Percentiles rank a stretch among this genome's conserved stretches.
Conservation (phyloP, 2,113 vertebrate genomes). For the Xenotilapia caudafasciata region DNA sequence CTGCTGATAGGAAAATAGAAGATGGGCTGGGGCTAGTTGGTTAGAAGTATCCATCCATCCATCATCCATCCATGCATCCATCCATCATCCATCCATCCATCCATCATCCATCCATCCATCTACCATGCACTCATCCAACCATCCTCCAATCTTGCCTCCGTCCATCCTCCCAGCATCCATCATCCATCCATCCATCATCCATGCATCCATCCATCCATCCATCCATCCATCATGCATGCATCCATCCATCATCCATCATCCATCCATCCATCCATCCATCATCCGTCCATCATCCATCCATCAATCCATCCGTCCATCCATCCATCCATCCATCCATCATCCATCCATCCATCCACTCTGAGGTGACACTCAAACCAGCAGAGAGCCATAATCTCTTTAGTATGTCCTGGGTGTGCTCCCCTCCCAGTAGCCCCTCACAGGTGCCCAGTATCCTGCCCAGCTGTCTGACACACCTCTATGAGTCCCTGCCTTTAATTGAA, state of each 20-base stretch:
- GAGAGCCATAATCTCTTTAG: too few relatives aligned
- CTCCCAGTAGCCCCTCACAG: neutral
- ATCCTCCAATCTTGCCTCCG: too few relatives aligned
- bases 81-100: neutral
- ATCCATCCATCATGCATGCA: neutral
- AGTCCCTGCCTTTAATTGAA: neutral
- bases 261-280: neutral
- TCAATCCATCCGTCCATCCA: too few relatives aligned
- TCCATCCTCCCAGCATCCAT: neutral
- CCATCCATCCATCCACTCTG: too few relatives aligned
- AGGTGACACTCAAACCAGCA: too few relatives aligned
- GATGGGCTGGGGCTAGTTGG: neutral
- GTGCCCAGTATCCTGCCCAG: neutral
- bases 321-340: too few relatives aligned
- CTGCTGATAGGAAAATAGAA: neutral
- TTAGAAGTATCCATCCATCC: neutral
- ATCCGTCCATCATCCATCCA: too few relatives aligned
- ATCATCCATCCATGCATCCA: neutral
- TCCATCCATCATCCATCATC: neutral
- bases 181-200: too few relatives aligned
- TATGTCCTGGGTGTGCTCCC: neutral
- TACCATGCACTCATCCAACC: too few relatives aligned
- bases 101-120: neutral
- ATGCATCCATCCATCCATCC: too few relatives aligned
- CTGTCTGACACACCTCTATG: neutral